phyloP scores from a whole-genome alignment of 2,888 invertebrate genomes.

The Siphlonurus alternatus region DNA sequence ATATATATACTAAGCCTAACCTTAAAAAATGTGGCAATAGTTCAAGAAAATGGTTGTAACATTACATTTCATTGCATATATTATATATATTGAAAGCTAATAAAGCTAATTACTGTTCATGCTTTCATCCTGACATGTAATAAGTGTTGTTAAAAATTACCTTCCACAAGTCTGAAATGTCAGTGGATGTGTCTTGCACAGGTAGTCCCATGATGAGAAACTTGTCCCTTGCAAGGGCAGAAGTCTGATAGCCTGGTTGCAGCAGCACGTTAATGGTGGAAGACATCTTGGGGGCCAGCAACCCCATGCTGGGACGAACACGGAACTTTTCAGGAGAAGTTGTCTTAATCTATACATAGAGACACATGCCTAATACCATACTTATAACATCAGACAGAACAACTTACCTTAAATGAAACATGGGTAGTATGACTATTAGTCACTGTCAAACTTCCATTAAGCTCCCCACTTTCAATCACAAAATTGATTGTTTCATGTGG shows the following conservation, averaged over 20 bases:
- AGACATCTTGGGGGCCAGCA: conserved; percentile 43
- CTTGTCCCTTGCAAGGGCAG: conserved; percentile 55
- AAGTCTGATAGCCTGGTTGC: conserved; percentile 46
- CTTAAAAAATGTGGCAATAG: too few relatives aligned
- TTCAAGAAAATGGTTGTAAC: too few relatives aligned
- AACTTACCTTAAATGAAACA: conserved; percentile 48
- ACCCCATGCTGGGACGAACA: conserved; percentile 76
- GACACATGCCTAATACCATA: not conserved
- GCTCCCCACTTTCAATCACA: conserved; percentile 45
- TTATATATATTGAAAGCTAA: too few relatives aligned
- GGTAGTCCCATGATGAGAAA: conserved; percentile 76
- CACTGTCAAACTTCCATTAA: conserved; percentile 46
- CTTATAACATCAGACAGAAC: conserved; percentile 8
- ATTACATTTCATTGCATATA: too few relatives aligned
- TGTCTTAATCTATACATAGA: conserved; percentile 74
- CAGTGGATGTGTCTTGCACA: conserved; percentile 37
- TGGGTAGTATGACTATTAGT: conserved; percentile 46
- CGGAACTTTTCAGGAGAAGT: conserved; percentile 91
- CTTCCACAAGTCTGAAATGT: conserved; percentile 58
- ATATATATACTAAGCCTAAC: too few relatives aligned
- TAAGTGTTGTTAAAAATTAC: conserved; percentile 20
- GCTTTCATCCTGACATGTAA: too few relatives aligned
- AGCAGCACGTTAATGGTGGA: conserved; percentile 54
- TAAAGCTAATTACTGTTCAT: too few relatives aligned
- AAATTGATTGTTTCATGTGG: conserved; percentile 58